Evolutionary conservation across 2,888 invertebrate species (phyloP), one percentile per base, ranked within the genome.

Genomic region (Acrobasis consociella): DNA sequence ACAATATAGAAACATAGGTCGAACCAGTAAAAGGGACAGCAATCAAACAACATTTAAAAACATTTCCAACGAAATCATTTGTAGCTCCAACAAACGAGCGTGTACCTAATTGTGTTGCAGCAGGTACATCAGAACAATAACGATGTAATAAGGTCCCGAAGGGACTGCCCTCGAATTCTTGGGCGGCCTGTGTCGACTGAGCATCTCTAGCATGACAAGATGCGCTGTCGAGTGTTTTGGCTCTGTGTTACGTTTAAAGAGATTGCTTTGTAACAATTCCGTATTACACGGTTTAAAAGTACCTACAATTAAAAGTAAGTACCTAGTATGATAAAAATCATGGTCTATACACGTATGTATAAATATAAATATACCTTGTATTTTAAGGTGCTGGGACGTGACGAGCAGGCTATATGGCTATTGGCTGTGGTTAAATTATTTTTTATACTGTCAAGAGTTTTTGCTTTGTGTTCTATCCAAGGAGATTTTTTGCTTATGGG

Each of bases 121-220:
- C 66, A 72, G 70, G 68, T 70, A 65, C 67, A 65, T 62, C 62
- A 61, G 69, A 67, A 72, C 71, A 74, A 73, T 67, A 70, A 69
- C 53, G 58, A 64, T 67, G 64, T 75, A 73, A 73, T 73, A 71
- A 76, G 22, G 52, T n/a, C 46, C n/a, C 5, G 15, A 60, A 42
- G 60, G 60, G 31, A 22, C 49, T 52, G 58, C 10, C 37, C 46
- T 49, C 37, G 22, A 15, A 49, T 61, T 60, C 49, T 9, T 49
- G 46, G 52, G 22, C 52, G 46, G 52, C 31, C 52, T 52, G n/a
- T 52, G 52, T 31, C 52, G 52, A 11, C 31, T n/a, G 5, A 13
- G 10, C 9, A 10, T 51, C 10, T 10, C 1, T 8, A 22, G 22
- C 22, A 17, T n/a, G 46, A 46, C n/a, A n/a, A 46, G 46, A 46